Evolutionary conservation across 2,113 vertebrate genomes (phyloP).

Genomic region (Triplophysa tibetana): DNA sequence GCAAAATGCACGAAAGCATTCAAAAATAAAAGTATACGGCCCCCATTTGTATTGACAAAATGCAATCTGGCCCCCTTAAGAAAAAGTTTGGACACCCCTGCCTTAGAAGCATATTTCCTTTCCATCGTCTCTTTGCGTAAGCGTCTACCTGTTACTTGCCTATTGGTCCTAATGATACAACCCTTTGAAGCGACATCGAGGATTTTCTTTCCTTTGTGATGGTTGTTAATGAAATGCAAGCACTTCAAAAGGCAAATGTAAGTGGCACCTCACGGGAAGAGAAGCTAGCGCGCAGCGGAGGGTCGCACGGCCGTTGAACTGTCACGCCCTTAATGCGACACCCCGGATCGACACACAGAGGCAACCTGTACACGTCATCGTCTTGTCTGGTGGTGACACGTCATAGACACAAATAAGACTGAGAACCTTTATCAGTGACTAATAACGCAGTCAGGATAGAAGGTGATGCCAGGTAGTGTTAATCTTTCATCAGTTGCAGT

Average conservation of each 20-base stretch:
- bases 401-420: neutral
- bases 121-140: neutral
- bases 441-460: neutral
- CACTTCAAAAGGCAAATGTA: neutral
- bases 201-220: neutral
- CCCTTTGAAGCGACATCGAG: neutral
- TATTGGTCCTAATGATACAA: conserved; percentile 2
- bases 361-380: conserved; percentile 12
- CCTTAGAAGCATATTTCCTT: neutral
- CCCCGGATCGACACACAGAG: neutral
- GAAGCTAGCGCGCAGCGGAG: neutral
- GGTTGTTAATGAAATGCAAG: neutral
- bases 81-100: too few species aligned
- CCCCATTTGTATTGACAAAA: too few species aligned
- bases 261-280: neutral
- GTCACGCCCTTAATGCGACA: conserved; percentile 1
- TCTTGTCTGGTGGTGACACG: conserved; percentile 26
- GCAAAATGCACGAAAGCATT: too few species aligned
- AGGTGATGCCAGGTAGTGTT: neutral
- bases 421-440: neutral
- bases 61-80: too few species aligned
- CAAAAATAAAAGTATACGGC: too few species aligned
- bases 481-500: conserved; percentile 25
- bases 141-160: neutral
- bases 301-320: neutral